phyloP scores from a whole-genome alignment of 2,888 invertebrate species.

The Calliphora vomitoria region DNA sequence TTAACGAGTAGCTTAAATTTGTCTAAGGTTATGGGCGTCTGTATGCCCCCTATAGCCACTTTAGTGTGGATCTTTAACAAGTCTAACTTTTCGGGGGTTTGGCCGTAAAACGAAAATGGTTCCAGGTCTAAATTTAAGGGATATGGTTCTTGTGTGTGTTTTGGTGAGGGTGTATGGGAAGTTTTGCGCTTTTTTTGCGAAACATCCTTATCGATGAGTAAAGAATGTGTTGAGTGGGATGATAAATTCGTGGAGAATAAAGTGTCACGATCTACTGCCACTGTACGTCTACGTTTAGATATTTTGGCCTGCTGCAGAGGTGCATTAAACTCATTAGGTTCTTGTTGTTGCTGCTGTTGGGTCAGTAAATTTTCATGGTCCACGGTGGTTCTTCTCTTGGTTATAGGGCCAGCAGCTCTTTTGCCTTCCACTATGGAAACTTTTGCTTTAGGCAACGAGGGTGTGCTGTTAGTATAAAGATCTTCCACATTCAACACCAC shows the following conservation, averaged over 20 bases:
- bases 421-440: not conserved
- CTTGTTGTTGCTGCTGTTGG: slow-evolving; percentile 12
- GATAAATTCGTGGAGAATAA: slow-evolving; percentile 21
- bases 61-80: slow-evolving; percentile 78
- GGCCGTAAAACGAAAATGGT: slow-evolving; percentile 77
- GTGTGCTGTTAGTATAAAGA: not conserved
- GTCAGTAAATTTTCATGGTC: slow-evolving; percentile 41
- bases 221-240: slow-evolving; percentile 9
- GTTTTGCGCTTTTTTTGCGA: slow-evolving; percentile 67
- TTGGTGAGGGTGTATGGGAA: slow-evolving; percentile 3
- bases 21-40: slow-evolving; percentile 76
- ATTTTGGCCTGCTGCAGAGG: slow-evolving; percentile 74
- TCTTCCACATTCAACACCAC: slow-evolving; percentile 64
- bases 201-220: slow-evolving; percentile 3
- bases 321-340: slow-evolving; percentile 38
- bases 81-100: slow-evolving; percentile 74
- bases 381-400: slow-evolving; percentile 47
- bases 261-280: slow-evolving; percentile 74
- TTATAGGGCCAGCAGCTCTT: not conserved
- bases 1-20: slow-evolving; percentile 77
- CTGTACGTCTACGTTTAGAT: slow-evolving; percentile 76
- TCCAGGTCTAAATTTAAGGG: slow-evolving; percentile 60
- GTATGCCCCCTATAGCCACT: slow-evolving; percentile 77
- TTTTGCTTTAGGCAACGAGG: slow-evolving; percentile 17
- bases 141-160: slow-evolving; percentile 12